Base-by-base conservation (phyloP, 1,140 invertebrate species). In the Drosophila parvula region DNA sequence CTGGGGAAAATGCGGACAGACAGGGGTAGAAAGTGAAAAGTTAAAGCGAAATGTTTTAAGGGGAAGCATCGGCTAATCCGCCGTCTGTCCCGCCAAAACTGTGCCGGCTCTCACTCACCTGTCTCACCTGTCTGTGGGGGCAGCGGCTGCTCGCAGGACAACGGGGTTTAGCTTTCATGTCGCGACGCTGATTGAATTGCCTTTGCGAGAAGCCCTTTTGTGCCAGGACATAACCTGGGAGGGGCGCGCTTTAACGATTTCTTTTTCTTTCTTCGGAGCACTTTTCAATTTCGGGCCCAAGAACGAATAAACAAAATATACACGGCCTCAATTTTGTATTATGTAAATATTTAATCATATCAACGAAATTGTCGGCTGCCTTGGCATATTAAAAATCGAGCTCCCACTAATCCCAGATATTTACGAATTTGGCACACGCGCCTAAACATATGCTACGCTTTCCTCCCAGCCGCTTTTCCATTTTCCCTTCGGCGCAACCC, bases 261-360 rank as follows among this genome's bases (percentile, higher is more conserved):
- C 5, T 6, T 36, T 36, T 69, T 79, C n/a, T 30, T 7, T 48
- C 8, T 28, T 78, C 34, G 36, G 44, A 61, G 56, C 78, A 78
- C 65, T 85, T 84, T 84, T 85, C 74, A 67, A 78, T 85, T 80
- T 73, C 5, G 32, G 44, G 44, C 32, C 57, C 38, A 30, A 61
- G 61, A 60, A 55, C 67, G 71, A 75, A 89, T 89, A 73, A 88
- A 88, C 83, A 80, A 89, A 22, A 78, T 74, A 78, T 60, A 50
- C 47, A 60, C 79, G 57, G 65, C 70, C 79, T 61, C 71, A 61
- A 83, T 86, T 83, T 88, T 86, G 82, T 83, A 74, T 78, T 88
- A 79, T 88, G 84, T 88, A 88, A 88, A 88, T 88, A 88, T 88
- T 88, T 88, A 88, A 88, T 89, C 81, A 88, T 89, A 88, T 88